These are phyloP conservation scores for Aricia agestis DNA, from an alignment of 1,140 invertebrate species.

Conservation along the genomic window DNA sequence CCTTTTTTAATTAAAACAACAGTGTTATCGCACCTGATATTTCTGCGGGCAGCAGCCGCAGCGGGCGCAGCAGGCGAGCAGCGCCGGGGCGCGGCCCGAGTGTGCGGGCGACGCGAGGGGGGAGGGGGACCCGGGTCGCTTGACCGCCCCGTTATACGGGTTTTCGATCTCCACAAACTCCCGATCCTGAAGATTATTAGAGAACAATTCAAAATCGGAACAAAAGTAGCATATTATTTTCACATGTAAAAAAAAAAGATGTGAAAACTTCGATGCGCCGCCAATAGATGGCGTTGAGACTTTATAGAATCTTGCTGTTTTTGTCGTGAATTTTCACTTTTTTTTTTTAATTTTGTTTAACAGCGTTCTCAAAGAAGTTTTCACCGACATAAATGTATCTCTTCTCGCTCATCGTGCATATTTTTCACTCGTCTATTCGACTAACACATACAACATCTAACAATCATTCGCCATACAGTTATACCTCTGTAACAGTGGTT, in stretches of 20 bases:
- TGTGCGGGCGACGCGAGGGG: conserved; percentile 91
- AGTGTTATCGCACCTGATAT: conserved; percentile 82
- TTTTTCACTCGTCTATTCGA: neutral
- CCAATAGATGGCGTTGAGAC: neutral
- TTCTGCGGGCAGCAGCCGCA: conserved; percentile 88
- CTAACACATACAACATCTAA: conserved; percentile 15
- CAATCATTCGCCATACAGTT: conserved; percentile 3
- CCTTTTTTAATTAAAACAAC: neutral
- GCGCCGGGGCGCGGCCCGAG: conserved; percentile 84
- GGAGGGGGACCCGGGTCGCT: conserved; percentile 90
- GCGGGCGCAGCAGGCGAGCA: conserved; percentile 87
- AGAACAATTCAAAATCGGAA: neutral
- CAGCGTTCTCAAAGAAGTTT: neutral
- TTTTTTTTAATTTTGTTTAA: too few relatives aligned
- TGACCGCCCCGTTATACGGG: conserved; percentile 93
- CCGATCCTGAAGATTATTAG: conserved; percentile 84
- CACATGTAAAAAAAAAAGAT: neutral
- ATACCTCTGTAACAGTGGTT: neutral
- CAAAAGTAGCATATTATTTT: conserved; percentile 14
- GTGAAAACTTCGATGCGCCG: neutral
- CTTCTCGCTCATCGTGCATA: neutral
- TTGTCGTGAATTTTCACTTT: too few relatives aligned
- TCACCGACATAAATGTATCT: neutral
- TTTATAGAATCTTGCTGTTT: too few relatives aligned
- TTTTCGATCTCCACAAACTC: conserved; percentile 98